Conservation (phyloP, 2,888 invertebrate species). For the Sminthurides aquaticus region DNA sequence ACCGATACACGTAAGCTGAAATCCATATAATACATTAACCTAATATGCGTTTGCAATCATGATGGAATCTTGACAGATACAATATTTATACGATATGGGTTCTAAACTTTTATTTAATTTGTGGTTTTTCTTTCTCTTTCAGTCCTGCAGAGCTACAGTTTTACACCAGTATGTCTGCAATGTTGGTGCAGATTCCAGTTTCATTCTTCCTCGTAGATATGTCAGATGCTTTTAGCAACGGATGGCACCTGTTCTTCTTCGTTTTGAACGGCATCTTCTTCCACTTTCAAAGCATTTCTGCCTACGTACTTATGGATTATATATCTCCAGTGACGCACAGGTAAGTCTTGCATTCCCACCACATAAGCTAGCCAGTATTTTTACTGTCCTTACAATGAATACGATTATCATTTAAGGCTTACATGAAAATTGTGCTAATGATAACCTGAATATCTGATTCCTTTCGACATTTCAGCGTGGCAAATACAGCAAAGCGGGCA, state of each 20-base stretch:
- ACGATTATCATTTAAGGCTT: no score
- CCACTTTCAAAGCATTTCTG: conserved; percentile 72
- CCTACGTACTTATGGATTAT: conserved; percentile 70
- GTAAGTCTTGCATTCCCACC: conserved; percentile 48
- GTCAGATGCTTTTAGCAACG: conserved; percentile 49
- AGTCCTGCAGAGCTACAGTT: conserved; percentile 72
- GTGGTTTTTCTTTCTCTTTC: no score
- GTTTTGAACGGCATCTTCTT: conserved; percentile 66
- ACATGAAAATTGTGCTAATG: no score
- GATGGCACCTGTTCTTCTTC: conserved; percentile 54
- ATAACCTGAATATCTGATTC: not conserved
- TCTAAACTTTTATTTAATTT: not conserved
- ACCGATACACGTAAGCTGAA: conserved; percentile 62
- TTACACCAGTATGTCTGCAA: conserved; percentile 66
- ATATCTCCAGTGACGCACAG: conserved; percentile 73
- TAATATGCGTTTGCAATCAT: not conserved
- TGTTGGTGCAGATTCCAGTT: conserved; percentile 64
- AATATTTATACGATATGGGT: no score
- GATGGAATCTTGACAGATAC: no score
- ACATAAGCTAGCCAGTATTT: not conserved
- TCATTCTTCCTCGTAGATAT: conserved; percentile 61
- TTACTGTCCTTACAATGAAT: not conserved
- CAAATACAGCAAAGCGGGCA: conserved; percentile 70
- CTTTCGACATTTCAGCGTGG: conserved; percentile 57
- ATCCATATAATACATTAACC: not conserved